Conservation (phyloP, 2,797 vertebrate species). For the Silurus lanzhouensis region DNA sequence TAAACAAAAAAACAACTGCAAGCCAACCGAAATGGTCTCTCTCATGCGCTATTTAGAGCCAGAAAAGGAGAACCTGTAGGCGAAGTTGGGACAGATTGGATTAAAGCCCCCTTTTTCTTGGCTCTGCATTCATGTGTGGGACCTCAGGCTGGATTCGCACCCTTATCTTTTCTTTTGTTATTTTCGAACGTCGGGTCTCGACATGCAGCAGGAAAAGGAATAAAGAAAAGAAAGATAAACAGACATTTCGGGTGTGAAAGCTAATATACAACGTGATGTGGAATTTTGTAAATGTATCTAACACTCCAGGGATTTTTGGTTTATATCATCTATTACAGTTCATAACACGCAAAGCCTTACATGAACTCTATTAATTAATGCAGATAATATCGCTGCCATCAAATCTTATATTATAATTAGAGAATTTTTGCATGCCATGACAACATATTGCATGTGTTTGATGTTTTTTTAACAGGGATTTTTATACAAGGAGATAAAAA, state of each 20-base stretch:
- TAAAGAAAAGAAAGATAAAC: neutral
- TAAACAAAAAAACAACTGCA: neutral
- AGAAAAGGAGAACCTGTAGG: neutral
- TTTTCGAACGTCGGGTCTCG: neutral
- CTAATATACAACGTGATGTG: neutral
- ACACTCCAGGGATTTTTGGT: neutral
- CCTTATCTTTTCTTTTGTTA: neutral
- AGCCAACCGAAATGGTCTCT: neutral
- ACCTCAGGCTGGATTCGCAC: constrained; percentile 28
- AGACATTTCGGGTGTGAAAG: neutral
- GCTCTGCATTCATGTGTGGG: neutral
- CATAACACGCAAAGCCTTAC: neutral
- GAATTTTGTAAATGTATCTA: neutral
- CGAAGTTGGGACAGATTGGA: constrained; percentile 7
- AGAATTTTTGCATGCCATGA: no score
- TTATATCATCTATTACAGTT: neutral
- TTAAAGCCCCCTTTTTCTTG: neutral
- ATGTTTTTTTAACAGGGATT: no score
- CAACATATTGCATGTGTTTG: neutral
- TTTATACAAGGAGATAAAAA: no score
- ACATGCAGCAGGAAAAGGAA: constrained; percentile 10
- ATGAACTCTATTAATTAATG: neutral
- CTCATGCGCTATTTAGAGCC: neutral
- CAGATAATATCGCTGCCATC: neutral
- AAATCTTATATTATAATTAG: no score